Evolutionary conservation across 2,797 vertebrate species (phyloP).

Genomic region (Acanthiza pusilla): DNA sequence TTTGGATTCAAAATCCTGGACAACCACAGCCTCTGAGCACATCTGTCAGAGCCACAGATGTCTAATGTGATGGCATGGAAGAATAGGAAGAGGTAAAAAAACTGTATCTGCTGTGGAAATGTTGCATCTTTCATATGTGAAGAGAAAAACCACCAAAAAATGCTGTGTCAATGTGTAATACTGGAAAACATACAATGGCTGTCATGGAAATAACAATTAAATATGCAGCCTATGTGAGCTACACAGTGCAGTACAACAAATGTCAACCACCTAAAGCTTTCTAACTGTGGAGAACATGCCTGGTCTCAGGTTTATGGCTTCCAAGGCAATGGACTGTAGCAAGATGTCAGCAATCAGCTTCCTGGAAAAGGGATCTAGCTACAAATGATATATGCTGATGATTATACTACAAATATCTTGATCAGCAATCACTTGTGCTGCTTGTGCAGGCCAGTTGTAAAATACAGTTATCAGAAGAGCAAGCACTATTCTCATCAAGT

Average conservation of each 20-base stretch:
- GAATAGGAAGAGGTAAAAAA: not conserved
- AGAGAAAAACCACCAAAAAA: not conserved
- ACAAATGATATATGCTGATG: not conserved
- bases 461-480: not conserved
- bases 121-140: not conserved
- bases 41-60: not conserved
- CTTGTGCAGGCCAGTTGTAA: not conserved
- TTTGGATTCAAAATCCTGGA: not conserved
- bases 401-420: not conserved
- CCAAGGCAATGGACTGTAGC: not conserved
- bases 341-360: not conserved
- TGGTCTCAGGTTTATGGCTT: not conserved
- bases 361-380: not conserved
- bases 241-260: not conserved
- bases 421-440: not conserved
- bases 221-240: not conserved
- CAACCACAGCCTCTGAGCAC: not conserved
- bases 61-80: not conserved
- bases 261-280: not conserved
- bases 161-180: not conserved
- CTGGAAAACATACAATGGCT: not conserved
- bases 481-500: not conserved
- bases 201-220: not conserved
- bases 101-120: not conserved
- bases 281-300: not conserved